These are phyloP conservation scores for Poecilobothrus nobilitatus DNA, from an alignment of 2,888 invertebrate genomes.

Conservation along the genomic window DNA sequence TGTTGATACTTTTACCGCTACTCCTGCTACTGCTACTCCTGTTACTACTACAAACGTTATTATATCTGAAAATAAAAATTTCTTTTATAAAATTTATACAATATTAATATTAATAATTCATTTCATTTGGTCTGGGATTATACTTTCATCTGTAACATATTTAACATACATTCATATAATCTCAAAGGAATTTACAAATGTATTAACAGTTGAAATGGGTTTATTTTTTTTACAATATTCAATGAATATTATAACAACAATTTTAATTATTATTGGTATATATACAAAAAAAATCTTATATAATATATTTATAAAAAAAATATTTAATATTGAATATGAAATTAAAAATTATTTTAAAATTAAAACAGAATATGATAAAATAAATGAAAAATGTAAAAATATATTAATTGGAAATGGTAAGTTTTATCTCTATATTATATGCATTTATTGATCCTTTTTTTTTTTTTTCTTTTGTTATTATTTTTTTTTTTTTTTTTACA, in stretches of 20 bases:
- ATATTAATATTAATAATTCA: not conserved
- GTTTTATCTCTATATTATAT: no score
- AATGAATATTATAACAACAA: not conserved
- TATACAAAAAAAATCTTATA: not conserved
- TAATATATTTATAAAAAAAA: not conserved
- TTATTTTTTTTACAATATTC: not conserved
- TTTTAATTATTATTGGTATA: not conserved
- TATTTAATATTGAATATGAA: not conserved
- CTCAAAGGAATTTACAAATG: not conserved
- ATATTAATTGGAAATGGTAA: not conserved
- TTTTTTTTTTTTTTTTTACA: no score
- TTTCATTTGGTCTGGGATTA: not conserved
- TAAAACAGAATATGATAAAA: not conserved
- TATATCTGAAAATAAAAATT: no score
- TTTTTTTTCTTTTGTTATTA: no score
- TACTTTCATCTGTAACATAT: not conserved
- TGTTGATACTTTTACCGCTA: no score
- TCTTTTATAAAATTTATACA: not conserved
- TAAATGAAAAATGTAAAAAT: not conserved
- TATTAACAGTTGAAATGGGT: not conserved
- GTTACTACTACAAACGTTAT: no score
- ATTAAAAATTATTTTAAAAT: not conserved
- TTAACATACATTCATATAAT: not conserved
- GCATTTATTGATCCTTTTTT: no score
- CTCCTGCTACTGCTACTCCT: no score